Evolutionary conservation across 2,113 vertebrate species (phyloP).

Genomic region (Chiloscyllium plagiosum): DNA sequence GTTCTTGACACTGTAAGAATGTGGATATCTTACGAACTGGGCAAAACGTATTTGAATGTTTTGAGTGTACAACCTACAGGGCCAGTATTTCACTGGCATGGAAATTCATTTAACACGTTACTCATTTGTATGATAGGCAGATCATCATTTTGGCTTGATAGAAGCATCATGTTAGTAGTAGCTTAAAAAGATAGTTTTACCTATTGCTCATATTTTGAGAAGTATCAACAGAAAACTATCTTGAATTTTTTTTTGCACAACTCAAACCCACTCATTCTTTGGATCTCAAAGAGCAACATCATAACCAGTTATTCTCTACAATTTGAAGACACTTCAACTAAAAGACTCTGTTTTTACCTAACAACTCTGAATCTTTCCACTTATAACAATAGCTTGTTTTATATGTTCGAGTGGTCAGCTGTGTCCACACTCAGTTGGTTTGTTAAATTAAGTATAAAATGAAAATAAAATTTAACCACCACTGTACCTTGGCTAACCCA

Average conservation of each 20-base stretch:
- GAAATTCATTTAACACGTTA: too few species aligned
- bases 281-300: neutral
- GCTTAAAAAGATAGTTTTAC: too few species aligned
- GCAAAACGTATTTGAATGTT: neutral
- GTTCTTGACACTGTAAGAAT: neutral
- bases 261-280: neutral
- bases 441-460: neutral
- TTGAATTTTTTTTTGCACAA: neutral
- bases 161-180: too few species aligned
- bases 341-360: neutral
- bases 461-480: neutral
- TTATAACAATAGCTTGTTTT: neutral
- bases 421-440: neutral
- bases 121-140: neutral
- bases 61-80: too few species aligned
- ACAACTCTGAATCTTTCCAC: neutral
- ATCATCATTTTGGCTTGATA: too few species aligned
- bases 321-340: neutral
- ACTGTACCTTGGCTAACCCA: conserved; percentile 85
- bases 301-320: neutral
- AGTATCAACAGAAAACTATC: neutral
- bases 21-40: neutral
- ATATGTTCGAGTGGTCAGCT: neutral
- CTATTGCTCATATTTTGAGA: neutral
- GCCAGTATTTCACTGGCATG: too few species aligned